Evolutionary conservation across 2,113 vertebrate genomes (phyloP).

Genomic region (Entomyzon cyanotis): DNA sequence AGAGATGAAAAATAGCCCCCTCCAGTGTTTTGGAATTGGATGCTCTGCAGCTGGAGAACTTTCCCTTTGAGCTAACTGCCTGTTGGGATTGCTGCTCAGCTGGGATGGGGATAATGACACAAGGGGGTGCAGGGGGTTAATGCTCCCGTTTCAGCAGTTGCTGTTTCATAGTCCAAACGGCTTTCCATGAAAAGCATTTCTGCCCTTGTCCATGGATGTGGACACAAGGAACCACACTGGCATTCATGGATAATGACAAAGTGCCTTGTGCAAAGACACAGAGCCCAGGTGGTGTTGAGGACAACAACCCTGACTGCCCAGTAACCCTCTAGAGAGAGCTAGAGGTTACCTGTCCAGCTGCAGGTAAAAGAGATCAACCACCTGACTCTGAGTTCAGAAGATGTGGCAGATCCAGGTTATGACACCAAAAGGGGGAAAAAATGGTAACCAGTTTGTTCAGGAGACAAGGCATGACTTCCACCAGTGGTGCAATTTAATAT

Average conservation of each 20-base stretch:
- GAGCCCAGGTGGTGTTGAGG: not conserved
- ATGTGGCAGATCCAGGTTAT: not conserved
- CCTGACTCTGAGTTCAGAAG: not conserved
- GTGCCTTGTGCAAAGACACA: not conserved
- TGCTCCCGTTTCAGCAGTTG: not conserved
- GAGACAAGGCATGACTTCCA: not conserved
- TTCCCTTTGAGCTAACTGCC: not conserved
- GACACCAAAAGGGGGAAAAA: not conserved
- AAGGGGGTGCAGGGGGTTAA: not conserved
- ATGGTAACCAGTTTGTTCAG: not conserved
- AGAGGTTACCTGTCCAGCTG: not conserved
- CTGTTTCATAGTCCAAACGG: not conserved
- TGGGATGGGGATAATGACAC: not conserved
- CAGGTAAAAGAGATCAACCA: not conserved
- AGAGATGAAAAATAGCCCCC: not conserved
- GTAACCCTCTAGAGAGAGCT: not conserved
- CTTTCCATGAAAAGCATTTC: not conserved
- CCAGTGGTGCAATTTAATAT: not conserved
- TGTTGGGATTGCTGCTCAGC: too few relatives aligned
- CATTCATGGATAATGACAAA: not conserved
- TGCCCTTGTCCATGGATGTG: rapidly evolving
- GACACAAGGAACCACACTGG: not conserved
- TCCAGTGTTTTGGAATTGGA: not conserved
- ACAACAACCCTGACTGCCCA: not conserved
- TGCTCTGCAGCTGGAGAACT: not conserved